Conservation (phyloP, 2,113 vertebrate species). For the human (Homo sapiens) region DNA sequence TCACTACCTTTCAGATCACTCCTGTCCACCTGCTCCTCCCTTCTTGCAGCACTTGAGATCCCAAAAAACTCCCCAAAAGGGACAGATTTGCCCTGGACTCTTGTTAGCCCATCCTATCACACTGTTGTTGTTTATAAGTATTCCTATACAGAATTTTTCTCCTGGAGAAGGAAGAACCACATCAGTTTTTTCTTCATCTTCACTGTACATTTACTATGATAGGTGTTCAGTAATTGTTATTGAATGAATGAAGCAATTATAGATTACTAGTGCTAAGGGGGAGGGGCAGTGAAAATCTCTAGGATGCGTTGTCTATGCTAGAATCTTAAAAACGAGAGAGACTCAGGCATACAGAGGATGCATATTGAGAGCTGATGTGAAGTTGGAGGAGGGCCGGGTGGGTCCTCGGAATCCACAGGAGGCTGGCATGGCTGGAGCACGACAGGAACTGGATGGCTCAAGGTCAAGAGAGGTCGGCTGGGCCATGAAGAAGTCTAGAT, state of each 20-base stretch:
- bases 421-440: neutral
- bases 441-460: too few species aligned
- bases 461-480: neutral
- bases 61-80: neutral
- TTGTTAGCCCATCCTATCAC: neutral
- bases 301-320: neutral
- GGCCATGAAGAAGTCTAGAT: neutral
- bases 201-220: neutral
- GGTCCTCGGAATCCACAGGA: too few species aligned
- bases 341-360: neutral
- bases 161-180: neutral
- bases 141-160: neutral
- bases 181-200: neutral
- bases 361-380: too few species aligned
- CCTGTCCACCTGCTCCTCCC: fast-evolving
- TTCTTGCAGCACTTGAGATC: neutral
- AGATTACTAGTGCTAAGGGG: neutral
- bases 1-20: neutral
- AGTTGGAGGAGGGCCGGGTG: neutral
- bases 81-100: neutral
- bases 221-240: neutral
- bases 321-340: neutral
- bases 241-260: neutral
- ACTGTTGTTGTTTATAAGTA: neutral
- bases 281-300: neutral